Percentiles rank a stretch among this genome's conserved stretches.
These are phyloP conservation scores for Sphinx pinastri DNA, from an alignment of 2,888 invertebrate species.

Conservation along the genomic window DNA sequence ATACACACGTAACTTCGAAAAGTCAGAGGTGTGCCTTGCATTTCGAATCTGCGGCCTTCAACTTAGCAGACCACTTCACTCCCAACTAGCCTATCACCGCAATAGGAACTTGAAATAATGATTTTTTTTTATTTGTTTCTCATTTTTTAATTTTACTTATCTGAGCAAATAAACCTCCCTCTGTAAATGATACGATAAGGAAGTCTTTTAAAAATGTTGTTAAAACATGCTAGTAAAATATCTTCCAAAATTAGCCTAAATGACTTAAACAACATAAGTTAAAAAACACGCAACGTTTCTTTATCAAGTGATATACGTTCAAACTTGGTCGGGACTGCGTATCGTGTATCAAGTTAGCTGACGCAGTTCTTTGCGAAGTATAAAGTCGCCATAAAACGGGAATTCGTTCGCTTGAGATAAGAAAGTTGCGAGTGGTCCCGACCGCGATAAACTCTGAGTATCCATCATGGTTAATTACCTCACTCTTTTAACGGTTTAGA, in stretches of 20 bases:
- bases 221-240: background rate
- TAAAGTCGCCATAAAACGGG: slow-evolving; percentile 55
- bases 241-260: background rate
- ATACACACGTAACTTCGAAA: too few species aligned
- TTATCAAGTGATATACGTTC: slow-evolving; percentile 21
- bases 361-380: slow-evolving; percentile 32
- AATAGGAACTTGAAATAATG: too few species aligned
- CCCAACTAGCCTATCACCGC: too few species aligned
- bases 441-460: slow-evolving; percentile 76
- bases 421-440: slow-evolving; percentile 66
- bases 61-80: too few species aligned
- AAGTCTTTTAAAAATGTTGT: too few species aligned
- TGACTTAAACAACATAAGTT: background rate
- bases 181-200: too few species aligned
- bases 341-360: slow-evolving; percentile 23
- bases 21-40: too few species aligned
- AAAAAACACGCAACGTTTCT: background rate
- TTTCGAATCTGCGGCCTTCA: too few species aligned
- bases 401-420: slow-evolving; percentile 64
- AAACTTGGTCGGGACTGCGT: slow-evolving; percentile 7
- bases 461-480: slow-evolving; percentile 81
- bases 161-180: too few species aligned
- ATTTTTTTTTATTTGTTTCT: too few species aligned
- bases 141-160: too few species aligned
- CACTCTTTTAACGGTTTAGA: slow-evolving; percentile 75